A percentile compares a stretch with the other conserved stretches of the same genome.
These are phyloP conservation scores for Pammene aurita DNA, from an alignment of 2,888 invertebrate genomes.

Conservation along the genomic window DNA sequence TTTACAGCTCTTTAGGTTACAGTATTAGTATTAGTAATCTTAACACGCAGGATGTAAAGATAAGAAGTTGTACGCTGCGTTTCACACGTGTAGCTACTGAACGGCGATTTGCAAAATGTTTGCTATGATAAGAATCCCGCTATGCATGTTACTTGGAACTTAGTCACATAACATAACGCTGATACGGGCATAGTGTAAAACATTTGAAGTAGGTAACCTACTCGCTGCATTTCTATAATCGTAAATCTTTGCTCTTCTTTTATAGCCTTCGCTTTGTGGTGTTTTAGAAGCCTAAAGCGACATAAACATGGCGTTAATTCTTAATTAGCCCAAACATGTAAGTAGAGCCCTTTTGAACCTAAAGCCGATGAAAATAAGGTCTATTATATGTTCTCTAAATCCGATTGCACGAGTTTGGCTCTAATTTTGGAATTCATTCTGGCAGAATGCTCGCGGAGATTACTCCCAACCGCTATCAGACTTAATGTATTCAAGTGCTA, in stretches of 20 bases:
- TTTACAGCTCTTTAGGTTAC: slow-evolving; percentile 10
- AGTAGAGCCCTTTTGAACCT: not conserved
- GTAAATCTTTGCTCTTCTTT: not conserved
- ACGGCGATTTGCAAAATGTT: slow-evolving; percentile 29
- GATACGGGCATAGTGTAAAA: not conserved
- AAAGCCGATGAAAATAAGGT: slow-evolving; percentile 12
- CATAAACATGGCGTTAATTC: slow-evolving; percentile 15
- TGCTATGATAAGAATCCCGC: slow-evolving; percentile 19
- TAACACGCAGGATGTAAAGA: slow-evolving; percentile 7
- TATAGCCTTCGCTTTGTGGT: not conserved
- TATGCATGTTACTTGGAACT: slow-evolving; percentile 20
- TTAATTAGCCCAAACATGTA: slow-evolving; percentile 9
- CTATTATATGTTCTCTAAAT: not conserved
- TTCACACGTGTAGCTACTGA: slow-evolving; percentile 29
- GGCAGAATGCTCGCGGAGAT: slow-evolving; percentile 35
- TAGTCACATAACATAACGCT: not conserved
- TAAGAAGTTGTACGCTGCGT: slow-evolving; percentile 19
- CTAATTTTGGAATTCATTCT: slow-evolving; percentile 30
- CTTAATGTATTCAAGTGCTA: slow-evolving; percentile 40
- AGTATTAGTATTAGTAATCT: too few relatives aligned
- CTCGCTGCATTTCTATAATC: not conserved
- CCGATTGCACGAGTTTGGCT: slow-evolving; percentile 5
- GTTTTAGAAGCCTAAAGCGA: slow-evolving; percentile 7
- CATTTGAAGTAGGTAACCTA: not conserved
- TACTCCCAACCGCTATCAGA: slow-evolving; percentile 33